Percentiles rank a stretch among this genome's conserved stretches.
phyloP scores from a whole-genome alignment of 2,888 invertebrate genomes.

The Lithophane ornitopus region DNA sequence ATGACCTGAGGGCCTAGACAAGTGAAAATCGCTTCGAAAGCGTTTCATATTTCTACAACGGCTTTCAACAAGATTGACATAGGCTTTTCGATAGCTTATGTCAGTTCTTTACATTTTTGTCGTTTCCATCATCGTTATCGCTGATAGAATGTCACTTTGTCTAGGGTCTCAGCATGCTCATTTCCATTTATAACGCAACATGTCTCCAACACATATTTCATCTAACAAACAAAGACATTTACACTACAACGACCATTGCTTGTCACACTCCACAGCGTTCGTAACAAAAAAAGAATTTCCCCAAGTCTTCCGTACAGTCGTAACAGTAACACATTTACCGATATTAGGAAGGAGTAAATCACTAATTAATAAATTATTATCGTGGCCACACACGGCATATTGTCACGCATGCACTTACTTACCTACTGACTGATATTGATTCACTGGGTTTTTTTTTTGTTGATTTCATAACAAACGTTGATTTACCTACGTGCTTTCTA shows the following conservation, averaged over 20 bases:
- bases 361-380: slow-evolving; percentile 46
- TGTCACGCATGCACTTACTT: slow-evolving; percentile 59
- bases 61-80: too few species aligned
- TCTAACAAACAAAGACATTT: slow-evolving; percentile 21
- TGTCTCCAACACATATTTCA: background rate
- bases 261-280: slow-evolving; percentile 24
- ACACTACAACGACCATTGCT: slow-evolving; percentile 25
- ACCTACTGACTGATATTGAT: slow-evolving; percentile 42
- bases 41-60: too few species aligned
- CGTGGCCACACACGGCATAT: slow-evolving; percentile 42
- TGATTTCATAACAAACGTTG: background rate
- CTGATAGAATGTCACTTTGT: too few species aligned
- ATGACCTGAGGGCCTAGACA: too few species aligned
- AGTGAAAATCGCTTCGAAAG: too few species aligned
- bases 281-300: slow-evolving; percentile 49
- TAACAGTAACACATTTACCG: slow-evolving; percentile 69
- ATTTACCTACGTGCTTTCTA: background rate
- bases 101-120: too few species aligned
- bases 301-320: slow-evolving; percentile 64
- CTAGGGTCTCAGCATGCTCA: too few species aligned
- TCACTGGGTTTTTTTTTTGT: background rate
- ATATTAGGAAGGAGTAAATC: slow-evolving; percentile 66
- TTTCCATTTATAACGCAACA: too few species aligned
- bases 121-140: too few species aligned
- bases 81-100: too few species aligned